phyloP scores from a whole-genome alignment of 1,140 invertebrate genomes.

The Maniola jurtina region DNA sequence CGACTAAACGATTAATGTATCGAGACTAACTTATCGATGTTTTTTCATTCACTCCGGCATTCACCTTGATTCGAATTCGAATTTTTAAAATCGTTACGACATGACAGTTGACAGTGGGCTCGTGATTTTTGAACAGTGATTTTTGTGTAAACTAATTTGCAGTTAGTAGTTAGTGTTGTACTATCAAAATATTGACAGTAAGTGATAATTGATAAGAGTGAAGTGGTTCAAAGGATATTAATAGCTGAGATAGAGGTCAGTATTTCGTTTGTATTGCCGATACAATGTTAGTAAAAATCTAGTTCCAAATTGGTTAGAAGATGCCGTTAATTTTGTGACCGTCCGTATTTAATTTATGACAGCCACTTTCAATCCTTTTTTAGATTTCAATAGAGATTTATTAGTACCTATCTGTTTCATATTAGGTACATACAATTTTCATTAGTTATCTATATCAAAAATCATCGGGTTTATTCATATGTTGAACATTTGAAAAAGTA shows the following conservation, averaged over 20 bases:
- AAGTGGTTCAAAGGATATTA: constrained; percentile 27
- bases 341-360: constrained; percentile 34
- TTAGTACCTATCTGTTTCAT: too few species aligned
- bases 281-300: constrained; percentile 23
- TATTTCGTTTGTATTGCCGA: constrained; percentile 37
- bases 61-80: constrained; percentile 27
- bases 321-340: constrained; percentile 45
- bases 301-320: constrained; percentile 15
- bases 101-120: constrained; percentile 31
- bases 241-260: constrained; percentile 37
- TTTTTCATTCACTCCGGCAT: constrained; percentile 27
- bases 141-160: constrained; percentile 4
- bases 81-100: constrained; percentile 28
- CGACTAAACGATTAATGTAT: constrained; percentile 31
- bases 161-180: constrained; percentile 13
- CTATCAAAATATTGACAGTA: not conserved
- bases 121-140: constrained; percentile 26
- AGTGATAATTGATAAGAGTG: constrained; percentile 13
- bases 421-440: too few species aligned
- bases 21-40: constrained; percentile 43
- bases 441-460: too few species aligned
- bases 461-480: too few species aligned
- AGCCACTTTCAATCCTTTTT: constrained; percentile 23
- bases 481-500: too few species aligned
- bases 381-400: constrained; percentile 16